These are phyloP conservation scores for Leptopilina clavipes DNA, from an alignment of 1,140 invertebrate species.

Conservation along the genomic window DNA sequence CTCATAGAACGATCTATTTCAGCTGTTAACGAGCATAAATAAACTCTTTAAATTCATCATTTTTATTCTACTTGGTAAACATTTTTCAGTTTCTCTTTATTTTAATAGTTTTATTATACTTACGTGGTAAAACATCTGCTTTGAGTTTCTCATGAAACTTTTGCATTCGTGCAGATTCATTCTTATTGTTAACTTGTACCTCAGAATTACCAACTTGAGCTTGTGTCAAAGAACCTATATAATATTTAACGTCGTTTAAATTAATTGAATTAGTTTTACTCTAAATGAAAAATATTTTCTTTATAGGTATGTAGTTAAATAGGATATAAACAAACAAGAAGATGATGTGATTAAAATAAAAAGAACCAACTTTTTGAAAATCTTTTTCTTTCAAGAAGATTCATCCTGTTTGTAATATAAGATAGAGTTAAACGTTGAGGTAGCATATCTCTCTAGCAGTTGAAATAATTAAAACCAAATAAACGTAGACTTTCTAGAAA, in stretches of 20 bases:
- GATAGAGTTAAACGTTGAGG: background rate
- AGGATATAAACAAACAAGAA: no score
- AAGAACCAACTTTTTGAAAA: slow-evolving; percentile 22
- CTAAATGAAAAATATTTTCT: no score
- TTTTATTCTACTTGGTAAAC: background rate
- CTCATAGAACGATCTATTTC: slow-evolving; percentile 50
- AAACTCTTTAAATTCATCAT: slow-evolving; percentile 17
- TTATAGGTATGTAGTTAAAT: no score
- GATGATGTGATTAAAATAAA: slow-evolving; percentile 13
- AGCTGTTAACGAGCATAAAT: slow-evolving; percentile 31
- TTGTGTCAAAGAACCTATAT: background rate
- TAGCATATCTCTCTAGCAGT: background rate
- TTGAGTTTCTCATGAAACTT: slow-evolving; percentile 62
- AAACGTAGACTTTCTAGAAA: no score
- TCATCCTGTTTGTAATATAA: background rate
- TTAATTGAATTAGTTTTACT: background rate
- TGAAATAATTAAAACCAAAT: no score
- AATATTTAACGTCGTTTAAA: background rate
- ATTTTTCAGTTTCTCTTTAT: background rate
- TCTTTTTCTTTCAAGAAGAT: slow-evolving; percentile 2
- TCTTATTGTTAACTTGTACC: background rate
- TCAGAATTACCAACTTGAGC: background rate
- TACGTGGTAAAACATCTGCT: slow-evolving; percentile 58
- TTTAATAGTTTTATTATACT: no score
- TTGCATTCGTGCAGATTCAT: slow-evolving; percentile 60